Base-by-base conservation (phyloP, 2,888 invertebrate genomes). In the Pomacea canaliculata region DNA sequence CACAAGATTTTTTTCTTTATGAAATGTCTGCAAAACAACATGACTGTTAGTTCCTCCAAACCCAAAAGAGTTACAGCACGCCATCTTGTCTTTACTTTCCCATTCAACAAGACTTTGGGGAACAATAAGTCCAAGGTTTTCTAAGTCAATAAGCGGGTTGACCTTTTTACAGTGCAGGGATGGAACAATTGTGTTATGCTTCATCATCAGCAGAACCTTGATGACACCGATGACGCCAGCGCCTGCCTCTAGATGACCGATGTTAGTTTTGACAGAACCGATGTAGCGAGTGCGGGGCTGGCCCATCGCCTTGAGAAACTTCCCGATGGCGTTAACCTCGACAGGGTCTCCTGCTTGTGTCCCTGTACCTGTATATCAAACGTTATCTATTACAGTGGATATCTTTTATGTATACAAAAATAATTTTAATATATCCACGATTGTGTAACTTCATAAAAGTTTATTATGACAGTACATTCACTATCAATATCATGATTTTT, bases 291-390 rank as follows among this genome's bases (percentile, higher is more conserved):
- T n/a, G 12, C 60, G 67, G 16, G 68, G 76, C 19, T 65, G 46
- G 9, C 67, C 73, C 12, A 13, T 27, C 19, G 51, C 59, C 37
- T 65, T 68, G 46, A 86, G 83, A 51, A 83, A 81, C n/a, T 68
- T 51, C 16, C 84, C 84, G 2, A 86, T 73, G 9, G 83, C 78
- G 48, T 79, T 81, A 7, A 76, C 83, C 78, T 87, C 87, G 8
- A 83, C 81, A 9, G 84, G 83, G 77, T 86, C 87, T 7, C 87
- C 86, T 27, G 82, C 81, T 37, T 79, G 78, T 13, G 86, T 87
- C 10, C 87, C 87, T 23, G 87, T 86, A 8, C 86, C 86, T 86
- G 72, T 2, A 76, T 78, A 56, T n/a, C 13, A 46, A 37, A 37
- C 5, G 37, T 37, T 5, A 37, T 37, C 3, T 37, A 37, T 37